phyloP scores from a whole-genome alignment of 2,113 vertebrate species.

The Acinonyx jubatus region DNA sequence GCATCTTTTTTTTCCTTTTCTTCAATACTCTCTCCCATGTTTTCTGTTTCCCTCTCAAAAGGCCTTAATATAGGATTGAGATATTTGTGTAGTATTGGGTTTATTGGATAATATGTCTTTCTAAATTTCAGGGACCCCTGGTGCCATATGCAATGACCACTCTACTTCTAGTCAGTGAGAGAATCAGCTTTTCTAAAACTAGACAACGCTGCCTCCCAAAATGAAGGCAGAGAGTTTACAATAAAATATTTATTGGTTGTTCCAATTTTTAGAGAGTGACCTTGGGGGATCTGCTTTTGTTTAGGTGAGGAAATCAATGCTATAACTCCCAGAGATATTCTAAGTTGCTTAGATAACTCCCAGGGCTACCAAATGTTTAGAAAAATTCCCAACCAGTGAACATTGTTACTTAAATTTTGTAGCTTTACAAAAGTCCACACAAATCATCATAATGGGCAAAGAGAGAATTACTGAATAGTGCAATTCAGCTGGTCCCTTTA shows the following conservation, averaged over 20 bases:
- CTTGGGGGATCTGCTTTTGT: not conserved
- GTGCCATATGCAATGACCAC: not conserved
- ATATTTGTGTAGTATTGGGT: not conserved
- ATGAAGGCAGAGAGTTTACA: not conserved
- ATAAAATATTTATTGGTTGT: not conserved
- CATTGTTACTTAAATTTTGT: constrained; percentile 47
- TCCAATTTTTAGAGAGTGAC: not conserved
- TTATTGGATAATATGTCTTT: not conserved
- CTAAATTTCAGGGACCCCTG: not conserved
- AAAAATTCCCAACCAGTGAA: constrained; percentile 53
- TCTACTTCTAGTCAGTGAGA: not conserved
- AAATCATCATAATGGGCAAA: constrained; percentile 59
- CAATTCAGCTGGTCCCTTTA: constrained; percentile 2
- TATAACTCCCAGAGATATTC: not conserved
- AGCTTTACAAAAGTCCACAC: constrained; percentile 34
- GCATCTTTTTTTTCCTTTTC: not conserved
- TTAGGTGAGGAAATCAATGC: not conserved
- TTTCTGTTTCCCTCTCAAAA: constrained; percentile 38
- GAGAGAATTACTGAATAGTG: constrained; percentile 46
- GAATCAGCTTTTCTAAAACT: not conserved
- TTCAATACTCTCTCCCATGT: not conserved
- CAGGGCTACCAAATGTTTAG: constrained; percentile 12
- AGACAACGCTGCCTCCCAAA: not conserved
- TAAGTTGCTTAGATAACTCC: not conserved
- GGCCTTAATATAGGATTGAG: not conserved